Evolutionary conservation across 2,888 invertebrate genomes (phyloP).

Genomic region (Lepidocyrtoides sp.): DNA sequence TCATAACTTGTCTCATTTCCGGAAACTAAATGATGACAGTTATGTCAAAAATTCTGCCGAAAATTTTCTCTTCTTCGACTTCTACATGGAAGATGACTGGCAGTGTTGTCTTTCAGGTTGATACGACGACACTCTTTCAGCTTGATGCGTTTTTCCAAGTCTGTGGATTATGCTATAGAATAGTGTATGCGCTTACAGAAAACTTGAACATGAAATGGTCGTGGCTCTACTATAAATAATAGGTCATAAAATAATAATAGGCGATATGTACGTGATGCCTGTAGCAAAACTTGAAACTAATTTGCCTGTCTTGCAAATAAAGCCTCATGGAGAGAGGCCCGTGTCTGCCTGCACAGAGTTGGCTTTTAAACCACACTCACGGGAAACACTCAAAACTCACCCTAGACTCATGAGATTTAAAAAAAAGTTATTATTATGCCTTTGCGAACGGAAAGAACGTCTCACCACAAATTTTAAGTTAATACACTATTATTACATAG

Average conservation of each 20-base stretch:
- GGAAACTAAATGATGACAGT: conserved; percentile 58
- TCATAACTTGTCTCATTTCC: conserved; percentile 58
- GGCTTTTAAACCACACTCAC: not conserved
- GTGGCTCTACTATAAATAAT: not conserved
- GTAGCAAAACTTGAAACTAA: conserved; percentile 30
- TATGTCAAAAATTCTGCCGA: conserved; percentile 60
- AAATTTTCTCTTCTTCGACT: conserved; percentile 23
- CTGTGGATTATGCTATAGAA: not conserved
- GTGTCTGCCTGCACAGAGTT: not conserved
- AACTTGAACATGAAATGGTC: not conserved
- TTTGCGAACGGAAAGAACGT: too few species aligned
- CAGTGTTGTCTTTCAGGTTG: not conserved
- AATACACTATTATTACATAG: not conserved
- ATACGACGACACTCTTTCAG: not conserved
- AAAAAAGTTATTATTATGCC: too few species aligned
- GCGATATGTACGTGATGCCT: not conserved
- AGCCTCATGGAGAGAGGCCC: not conserved
- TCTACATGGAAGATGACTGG: not conserved
- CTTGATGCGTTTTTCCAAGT: not conserved
- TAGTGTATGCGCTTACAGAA: not conserved
- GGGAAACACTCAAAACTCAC: too few species aligned
- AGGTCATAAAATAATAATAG: conserved; percentile 12
- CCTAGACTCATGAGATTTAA: not conserved
- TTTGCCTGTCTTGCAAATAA: conserved; percentile 8
- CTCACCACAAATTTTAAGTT: too few species aligned